Conservation (phyloP, 2,797 vertebrate genomes). For the Diglossa cyanea region DNA sequence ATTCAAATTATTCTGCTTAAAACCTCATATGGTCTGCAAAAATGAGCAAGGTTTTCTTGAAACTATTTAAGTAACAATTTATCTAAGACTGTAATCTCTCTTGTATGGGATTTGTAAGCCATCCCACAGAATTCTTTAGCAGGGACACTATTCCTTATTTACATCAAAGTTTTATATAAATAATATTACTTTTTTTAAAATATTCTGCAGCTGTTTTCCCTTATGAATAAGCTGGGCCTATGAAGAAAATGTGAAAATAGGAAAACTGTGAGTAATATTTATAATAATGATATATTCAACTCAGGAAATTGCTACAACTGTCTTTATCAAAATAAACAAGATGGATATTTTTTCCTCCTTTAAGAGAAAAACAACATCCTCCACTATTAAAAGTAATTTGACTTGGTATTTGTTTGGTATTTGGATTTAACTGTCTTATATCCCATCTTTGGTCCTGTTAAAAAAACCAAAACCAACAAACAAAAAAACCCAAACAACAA, state of each 20-base stretch:
- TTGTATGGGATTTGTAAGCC: constrained; percentile 50
- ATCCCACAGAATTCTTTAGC: constrained; percentile 38
- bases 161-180: constrained; percentile 62
- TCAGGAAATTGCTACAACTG: constrained; percentile 63
- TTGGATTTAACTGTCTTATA: constrained; percentile 44
- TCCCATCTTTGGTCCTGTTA: constrained; percentile 22
- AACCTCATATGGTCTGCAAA: constrained; percentile 24
- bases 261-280: constrained; percentile 65
- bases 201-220: constrained; percentile 71
- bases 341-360: constrained; percentile 31
- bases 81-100: constrained; percentile 48
- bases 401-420: constrained; percentile 47
- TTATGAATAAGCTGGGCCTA: constrained; percentile 63
- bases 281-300: constrained; percentile 61
- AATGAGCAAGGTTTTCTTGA: constrained; percentile 9
- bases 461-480: background rate
- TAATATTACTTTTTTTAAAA: constrained; percentile 21
- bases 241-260: constrained; percentile 54
- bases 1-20: constrained; percentile 32
- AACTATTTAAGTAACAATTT: constrained; percentile 53
- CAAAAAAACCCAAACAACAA: background rate
- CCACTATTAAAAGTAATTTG: constrained; percentile 47
- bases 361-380: constrained; percentile 51
- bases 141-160: constrained; percentile 39
- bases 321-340: constrained; percentile 68